These are phyloP conservation scores for Falco columbarius DNA, from an alignment of 2,797 vertebrate species.

Conservation along the genomic window DNA sequence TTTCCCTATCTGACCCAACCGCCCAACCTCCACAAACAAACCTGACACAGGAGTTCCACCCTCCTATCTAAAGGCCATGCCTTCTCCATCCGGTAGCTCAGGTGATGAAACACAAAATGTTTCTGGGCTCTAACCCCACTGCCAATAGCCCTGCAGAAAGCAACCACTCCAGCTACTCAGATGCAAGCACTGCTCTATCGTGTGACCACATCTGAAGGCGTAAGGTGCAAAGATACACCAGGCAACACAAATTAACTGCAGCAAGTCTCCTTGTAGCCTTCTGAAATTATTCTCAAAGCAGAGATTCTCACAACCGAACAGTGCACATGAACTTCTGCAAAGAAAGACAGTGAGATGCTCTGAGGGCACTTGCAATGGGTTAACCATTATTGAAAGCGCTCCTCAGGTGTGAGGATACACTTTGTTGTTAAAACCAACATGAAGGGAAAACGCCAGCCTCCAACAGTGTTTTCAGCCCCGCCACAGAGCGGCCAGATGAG, in stretches of 20 bases:
- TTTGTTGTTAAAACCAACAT: neutral
- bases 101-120: fast-evolving
- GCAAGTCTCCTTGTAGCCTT: neutral
- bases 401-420: neutral
- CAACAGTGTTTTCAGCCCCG: neutral
- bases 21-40: fast-evolving
- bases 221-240: neutral
- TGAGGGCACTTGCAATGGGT: neutral
- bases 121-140: neutral
- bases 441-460: neutral
- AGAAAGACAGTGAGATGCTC: neutral
- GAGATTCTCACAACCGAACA: neutral
- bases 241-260: neutral
- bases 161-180: neutral
- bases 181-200: fast-evolving
- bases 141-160: neutral
- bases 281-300: neutral
- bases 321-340: fast-evolving
- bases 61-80: neutral
- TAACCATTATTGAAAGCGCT: neutral
- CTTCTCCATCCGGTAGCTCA: neutral
- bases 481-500: neutral
- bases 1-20: neutral
- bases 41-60: neutral
- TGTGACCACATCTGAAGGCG: neutral